Conservation (phyloP, 2,113 vertebrate species). For the Phrynocephalus versicolor region DNA sequence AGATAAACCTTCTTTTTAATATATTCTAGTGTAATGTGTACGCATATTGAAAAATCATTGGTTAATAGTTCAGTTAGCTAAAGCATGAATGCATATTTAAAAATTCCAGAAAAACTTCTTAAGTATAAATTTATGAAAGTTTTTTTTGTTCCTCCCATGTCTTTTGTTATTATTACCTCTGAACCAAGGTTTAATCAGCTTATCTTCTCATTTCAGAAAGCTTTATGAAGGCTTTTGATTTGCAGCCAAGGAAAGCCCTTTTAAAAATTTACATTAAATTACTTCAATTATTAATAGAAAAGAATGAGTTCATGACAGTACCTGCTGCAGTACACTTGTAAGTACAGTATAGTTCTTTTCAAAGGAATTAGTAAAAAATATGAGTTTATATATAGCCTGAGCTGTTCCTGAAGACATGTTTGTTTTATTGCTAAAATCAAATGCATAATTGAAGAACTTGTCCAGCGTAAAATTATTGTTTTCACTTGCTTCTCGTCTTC, state of each 20-base stretch:
- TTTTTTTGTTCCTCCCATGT: constrained; percentile 51
- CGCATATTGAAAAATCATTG: constrained; percentile 33
- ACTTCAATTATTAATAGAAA: constrained; percentile 82
- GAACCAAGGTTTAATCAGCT: constrained; percentile 73
- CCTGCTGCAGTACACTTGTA: constrained; percentile 57
- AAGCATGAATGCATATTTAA: constrained; percentile 66
- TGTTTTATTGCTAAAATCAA: constrained; percentile 74
- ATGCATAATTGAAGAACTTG: constrained; percentile 78
- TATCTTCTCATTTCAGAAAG: constrained; percentile 54
- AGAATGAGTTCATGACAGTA: constrained; percentile 65
- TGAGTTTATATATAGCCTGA: constrained; percentile 67
- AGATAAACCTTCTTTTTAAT: constrained; percentile 30
- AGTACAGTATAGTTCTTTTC: constrained; percentile 54
- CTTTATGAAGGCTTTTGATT: constrained; percentile 76
- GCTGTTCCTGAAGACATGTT: constrained; percentile 70
- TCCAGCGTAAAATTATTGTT: constrained; percentile 68
- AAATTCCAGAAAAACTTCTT: constrained; percentile 68
- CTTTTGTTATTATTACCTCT: constrained; percentile 60
- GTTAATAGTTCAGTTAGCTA: constrained; percentile 64
- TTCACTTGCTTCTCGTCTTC: constrained; percentile 33
- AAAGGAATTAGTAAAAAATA: constrained; percentile 58
- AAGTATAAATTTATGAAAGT: constrained; percentile 67
- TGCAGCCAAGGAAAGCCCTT: constrained; percentile 73
- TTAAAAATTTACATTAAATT: constrained; percentile 80
- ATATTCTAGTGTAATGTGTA: constrained; percentile 10